Conservation (phyloP, 23 tunicate species). For the Styela clava region DNA sequence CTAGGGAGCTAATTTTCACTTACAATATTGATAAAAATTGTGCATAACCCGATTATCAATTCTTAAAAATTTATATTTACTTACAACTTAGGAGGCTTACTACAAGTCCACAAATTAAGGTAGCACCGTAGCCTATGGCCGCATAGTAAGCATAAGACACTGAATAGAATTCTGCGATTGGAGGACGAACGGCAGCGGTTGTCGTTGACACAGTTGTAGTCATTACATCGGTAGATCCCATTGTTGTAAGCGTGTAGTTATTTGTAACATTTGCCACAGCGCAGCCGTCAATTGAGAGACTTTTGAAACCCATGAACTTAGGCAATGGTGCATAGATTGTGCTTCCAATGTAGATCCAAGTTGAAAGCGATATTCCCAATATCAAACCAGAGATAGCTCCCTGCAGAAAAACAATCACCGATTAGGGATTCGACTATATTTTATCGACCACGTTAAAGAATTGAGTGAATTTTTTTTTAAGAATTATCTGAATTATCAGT, state of each 20-base stretch:
- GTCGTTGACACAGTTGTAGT: slow-evolving; percentile 16
- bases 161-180: slow-evolving; percentile 51
- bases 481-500: no score
- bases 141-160: slow-evolving; percentile 71
- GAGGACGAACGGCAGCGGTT: slow-evolving; percentile 15
- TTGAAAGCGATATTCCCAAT: slow-evolving; percentile 9
- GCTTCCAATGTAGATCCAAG: slow-evolving; percentile 29
- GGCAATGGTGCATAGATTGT: background rate
- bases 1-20: background rate
- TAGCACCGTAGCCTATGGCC: slow-evolving; percentile 51
- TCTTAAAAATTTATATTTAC: no score
- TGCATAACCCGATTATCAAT: no score
- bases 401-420: slow-evolving; percentile 10
- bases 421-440: no score
- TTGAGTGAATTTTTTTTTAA: no score
- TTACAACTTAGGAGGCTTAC: slow-evolving; percentile 48
- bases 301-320: background rate
- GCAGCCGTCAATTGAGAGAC: background rate
- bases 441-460: no score
- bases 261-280: background rate
- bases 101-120: slow-evolving; percentile 46
- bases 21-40: no score
- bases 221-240: background rate
- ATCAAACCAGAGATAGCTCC: slow-evolving; percentile 15
- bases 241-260: slow-evolving; percentile 10